Conservation (phyloP, 2,113 vertebrate genomes). For the Malurus elegans region DNA sequence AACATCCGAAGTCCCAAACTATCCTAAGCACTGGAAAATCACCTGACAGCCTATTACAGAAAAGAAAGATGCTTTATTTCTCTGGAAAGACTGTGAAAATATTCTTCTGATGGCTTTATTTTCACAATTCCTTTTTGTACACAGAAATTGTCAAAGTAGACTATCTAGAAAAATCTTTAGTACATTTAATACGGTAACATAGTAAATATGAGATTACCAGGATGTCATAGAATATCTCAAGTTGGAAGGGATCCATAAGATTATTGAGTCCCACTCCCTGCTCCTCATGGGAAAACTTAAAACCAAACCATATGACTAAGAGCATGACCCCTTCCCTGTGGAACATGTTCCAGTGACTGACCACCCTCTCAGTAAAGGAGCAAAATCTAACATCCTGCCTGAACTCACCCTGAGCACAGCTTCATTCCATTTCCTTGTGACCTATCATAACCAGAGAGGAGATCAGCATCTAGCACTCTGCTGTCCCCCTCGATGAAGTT, state of each 20-base stretch:
- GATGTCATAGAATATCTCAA: background rate
- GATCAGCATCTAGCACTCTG: background rate
- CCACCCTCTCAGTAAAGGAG: background rate
- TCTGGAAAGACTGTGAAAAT: background rate
- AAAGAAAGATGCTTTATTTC: background rate
- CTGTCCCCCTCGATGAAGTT: background rate
- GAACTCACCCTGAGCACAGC: background rate
- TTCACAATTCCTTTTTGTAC: background rate
- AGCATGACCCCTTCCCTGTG: background rate
- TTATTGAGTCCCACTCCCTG: background rate
- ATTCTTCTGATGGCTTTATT: background rate
- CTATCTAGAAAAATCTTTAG: background rate
- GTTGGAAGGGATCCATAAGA: background rate
- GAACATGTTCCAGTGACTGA: background rate
- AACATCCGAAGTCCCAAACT: background rate
- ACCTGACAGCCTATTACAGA: background rate
- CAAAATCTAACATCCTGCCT: background rate
- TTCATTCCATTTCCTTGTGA: background rate
- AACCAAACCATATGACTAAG: background rate
- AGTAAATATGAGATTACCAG: background rate
- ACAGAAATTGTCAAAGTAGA: background rate
- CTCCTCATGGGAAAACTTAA: background rate
- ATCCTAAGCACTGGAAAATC: background rate
- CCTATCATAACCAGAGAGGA: background rate
- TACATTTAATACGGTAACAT: background rate